A percentile compares a stretch with the other conserved stretches of the same genome.
These are phyloP conservation scores for Sminthurinus aureus DNA, from an alignment of 2,888 invertebrate genomes.

Conservation along the genomic window DNA sequence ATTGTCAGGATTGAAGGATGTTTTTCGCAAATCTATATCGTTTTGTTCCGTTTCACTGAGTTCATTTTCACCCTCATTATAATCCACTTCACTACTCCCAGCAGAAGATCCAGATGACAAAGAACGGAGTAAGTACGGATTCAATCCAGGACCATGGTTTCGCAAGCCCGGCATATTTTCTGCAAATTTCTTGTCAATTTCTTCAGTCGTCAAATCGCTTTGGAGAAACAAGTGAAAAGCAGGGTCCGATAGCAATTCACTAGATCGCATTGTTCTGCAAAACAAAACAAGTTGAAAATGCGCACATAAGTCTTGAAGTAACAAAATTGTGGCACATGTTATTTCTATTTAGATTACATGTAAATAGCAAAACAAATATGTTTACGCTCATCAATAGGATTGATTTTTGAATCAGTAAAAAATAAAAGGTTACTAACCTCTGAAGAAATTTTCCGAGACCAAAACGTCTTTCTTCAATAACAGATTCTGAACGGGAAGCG, in stretches of 20 bases:
- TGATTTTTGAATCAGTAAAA: too few relatives aligned
- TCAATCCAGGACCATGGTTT: conserved; percentile 2
- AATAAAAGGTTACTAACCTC: conserved; percentile 36
- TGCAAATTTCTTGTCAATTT: conserved; percentile 47
- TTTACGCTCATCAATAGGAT: too few relatives aligned
- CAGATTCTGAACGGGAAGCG: conserved; percentile 50
- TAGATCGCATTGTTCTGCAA: conserved; percentile 51
- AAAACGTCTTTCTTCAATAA: conserved; percentile 50
- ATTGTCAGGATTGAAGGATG: background rate
- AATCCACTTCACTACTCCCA: conserved; percentile 22
- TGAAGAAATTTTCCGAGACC: conserved; percentile 54
- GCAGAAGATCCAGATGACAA: conserved; percentile 30
- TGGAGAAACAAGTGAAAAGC: conserved; percentile 56
- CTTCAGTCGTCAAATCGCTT: conserved; percentile 48
- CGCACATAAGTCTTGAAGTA: too few relatives aligned
- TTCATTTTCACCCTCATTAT: conserved; percentile 10
- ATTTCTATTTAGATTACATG: conserved; percentile 11
- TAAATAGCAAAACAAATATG: background rate
- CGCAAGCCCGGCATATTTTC: conserved; percentile 5
- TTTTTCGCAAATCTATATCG: conserved; percentile 10
- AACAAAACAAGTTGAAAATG: conserved; percentile 1
- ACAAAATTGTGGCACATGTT: too few relatives aligned
- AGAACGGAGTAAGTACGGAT: conserved; percentile 32
- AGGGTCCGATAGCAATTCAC: conserved; percentile 51
- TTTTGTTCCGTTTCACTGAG: conserved; percentile 20